These are phyloP conservation scores for Bellardia pandia DNA, from an alignment of 2,888 invertebrate species.

Conservation along the genomic window DNA sequence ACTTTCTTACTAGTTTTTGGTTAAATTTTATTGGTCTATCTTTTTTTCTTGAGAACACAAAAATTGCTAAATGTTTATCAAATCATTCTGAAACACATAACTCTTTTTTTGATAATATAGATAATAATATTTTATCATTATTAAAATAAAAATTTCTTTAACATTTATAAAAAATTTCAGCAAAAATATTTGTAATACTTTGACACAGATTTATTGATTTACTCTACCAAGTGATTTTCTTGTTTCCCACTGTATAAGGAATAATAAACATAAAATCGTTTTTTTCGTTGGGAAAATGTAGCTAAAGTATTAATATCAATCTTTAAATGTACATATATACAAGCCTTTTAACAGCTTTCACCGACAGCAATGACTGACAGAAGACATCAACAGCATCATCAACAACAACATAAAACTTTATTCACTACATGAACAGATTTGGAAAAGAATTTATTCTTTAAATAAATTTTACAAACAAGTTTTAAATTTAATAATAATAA, in stretches of 20 bases:
- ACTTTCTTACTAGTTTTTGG: no score
- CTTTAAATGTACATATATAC: constrained; percentile 8
- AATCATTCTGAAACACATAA: no score
- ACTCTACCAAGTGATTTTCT: no score
- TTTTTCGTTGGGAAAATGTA: constrained; percentile 6
- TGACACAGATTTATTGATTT: no score
- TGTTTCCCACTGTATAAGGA: constrained; percentile 4
- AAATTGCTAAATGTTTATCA: no score
- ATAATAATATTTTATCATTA: no score
- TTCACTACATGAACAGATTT: background rate
- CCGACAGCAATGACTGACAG: background rate
- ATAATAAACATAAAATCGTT: constrained; percentile 9
- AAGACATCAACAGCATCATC: constrained; percentile 15
- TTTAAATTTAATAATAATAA: background rate
- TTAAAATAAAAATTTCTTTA: no score
- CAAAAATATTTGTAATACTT: no score
- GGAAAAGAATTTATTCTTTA: background rate
- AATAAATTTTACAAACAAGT: background rate
- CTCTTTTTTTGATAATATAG: no score
- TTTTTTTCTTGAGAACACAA: no score
- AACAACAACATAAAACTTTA: constrained; percentile 34
- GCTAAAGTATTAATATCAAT: constrained; percentile 10
- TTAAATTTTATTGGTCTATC: no score
- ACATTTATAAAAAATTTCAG: no score
- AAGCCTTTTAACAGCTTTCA: constrained; percentile 38